phyloP scores from a whole-genome alignment of 1,140 invertebrate genomes.

The Dreissena rostriformis region DNA sequence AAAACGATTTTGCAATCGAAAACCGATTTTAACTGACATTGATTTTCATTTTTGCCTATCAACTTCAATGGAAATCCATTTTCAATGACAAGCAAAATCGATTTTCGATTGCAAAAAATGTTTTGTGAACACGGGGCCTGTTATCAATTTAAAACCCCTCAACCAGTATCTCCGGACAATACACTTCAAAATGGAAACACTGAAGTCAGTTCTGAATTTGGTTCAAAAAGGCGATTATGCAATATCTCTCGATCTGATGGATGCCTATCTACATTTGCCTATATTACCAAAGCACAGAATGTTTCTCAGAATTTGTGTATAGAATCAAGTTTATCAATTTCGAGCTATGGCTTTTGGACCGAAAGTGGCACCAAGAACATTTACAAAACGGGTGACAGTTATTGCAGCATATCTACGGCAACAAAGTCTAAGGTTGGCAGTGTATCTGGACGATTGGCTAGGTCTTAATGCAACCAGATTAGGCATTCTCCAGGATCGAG shows the following conservation, averaged over 20 bases:
- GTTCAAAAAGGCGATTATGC: conserved; percentile 25
- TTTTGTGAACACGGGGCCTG: too few species aligned
- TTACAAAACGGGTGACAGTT: conserved; percentile 31
- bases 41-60: too few species aligned
- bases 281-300: conserved; percentile 30
- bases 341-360: conserved; percentile 17
- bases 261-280: conserved; percentile 39
- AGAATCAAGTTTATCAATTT: conserved; percentile 17
- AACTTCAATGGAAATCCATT: too few species aligned
- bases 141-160: conserved; percentile 29
- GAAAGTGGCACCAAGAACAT: conserved; percentile 21
- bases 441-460: conserved; percentile 45
- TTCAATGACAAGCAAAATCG: too few species aligned
- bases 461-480: conserved; percentile 7
- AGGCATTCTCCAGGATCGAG: conserved; percentile 5
- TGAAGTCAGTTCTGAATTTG: conserved; percentile 29
- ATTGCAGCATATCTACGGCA: conserved; percentile 20
- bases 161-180: background rate
- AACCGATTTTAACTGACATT: too few species aligned
- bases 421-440: conserved; percentile 14
- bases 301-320: conserved; percentile 17
- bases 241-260: conserved; percentile 27
- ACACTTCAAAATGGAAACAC: conserved; percentile 40
- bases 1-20: too few species aligned
- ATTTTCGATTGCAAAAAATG: too few species aligned